Conservation (phyloP, 2,888 invertebrate genomes). For the Cerceris rybyensis region DNA sequence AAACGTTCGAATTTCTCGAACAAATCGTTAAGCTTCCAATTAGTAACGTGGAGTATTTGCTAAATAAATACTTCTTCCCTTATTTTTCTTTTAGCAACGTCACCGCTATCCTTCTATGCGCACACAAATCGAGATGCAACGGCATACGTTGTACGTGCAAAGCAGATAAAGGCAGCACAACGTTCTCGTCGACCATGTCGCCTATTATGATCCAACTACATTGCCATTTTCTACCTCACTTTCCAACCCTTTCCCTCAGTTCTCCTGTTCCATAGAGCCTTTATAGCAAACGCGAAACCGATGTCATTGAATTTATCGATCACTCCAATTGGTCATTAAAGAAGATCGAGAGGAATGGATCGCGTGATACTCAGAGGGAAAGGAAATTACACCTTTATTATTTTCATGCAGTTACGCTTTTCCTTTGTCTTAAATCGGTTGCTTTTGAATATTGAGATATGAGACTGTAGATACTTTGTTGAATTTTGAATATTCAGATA, state of each 20-base stretch:
- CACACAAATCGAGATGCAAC: conserved; percentile 21
- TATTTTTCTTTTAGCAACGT: conserved; percentile 4
- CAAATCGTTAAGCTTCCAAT: too few species aligned
- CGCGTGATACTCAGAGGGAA: conserved; percentile 1
- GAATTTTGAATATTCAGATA: neutral
- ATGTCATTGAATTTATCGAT: conserved; percentile 37
- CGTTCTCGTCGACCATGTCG: conserved; percentile 28
- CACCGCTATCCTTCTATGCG: conserved; percentile 35
- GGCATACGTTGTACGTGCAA: conserved; percentile 24
- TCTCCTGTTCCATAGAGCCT: neutral
- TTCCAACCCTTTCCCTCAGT: conserved; percentile 23
- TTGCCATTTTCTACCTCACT: conserved; percentile 16
- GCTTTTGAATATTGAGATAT: neutral
- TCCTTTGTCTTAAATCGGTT: neutral
- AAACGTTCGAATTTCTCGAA: too few species aligned
- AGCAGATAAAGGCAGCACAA: conserved; percentile 15
- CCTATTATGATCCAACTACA: conserved; percentile 35
- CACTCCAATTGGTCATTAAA: conserved; percentile 34
- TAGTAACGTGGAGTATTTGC: conserved; percentile 23
- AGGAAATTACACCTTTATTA: conserved; percentile 16
- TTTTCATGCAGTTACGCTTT: neutral
- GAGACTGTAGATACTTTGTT: too few species aligned
- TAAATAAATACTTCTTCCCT: neutral
- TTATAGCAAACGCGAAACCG: conserved; percentile 16
- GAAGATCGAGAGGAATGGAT: conserved; percentile 14